phyloP scores from a whole-genome alignment of 2,113 vertebrate genomes.

The Tachysurus vachellii region DNA sequence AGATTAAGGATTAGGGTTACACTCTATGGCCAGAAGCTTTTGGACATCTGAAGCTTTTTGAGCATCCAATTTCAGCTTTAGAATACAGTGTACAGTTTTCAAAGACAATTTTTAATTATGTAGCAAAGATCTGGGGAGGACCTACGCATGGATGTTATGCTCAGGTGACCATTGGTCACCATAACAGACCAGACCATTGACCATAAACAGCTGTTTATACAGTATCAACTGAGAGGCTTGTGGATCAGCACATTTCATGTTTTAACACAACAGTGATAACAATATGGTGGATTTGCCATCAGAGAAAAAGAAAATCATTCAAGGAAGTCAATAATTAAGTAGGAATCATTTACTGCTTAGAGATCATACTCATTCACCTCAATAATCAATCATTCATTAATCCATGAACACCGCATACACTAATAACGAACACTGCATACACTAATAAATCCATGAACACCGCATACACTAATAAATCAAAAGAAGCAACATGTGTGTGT shows the following conservation, averaged over 20 bases:
- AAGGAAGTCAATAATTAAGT: not conserved
- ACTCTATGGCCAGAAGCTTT: not conserved
- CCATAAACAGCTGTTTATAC: not conserved
- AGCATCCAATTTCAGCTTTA: not conserved
- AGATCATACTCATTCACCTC: not conserved
- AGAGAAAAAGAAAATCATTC: not conserved
- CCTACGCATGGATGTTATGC: not conserved
- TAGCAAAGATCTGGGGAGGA: not conserved
- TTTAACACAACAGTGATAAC: not conserved
- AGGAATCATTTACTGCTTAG: not conserved
- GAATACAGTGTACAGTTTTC: not conserved
- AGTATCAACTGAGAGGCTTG: not conserved
- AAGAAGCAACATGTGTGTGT: not conserved
- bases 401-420: not conserved
- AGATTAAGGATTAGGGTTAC: not conserved
- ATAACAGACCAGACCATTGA: not conserved
- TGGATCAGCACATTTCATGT: not conserved
- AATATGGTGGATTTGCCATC: not conserved
- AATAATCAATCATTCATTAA: slow-evolving; percentile 2
- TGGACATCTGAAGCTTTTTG: not conserved
- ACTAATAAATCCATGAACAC: not conserved
- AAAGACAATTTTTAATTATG: not conserved
- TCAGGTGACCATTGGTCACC: not conserved
- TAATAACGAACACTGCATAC: not conserved
- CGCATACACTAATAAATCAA: not conserved